Evolutionary conservation across 2,888 invertebrate species (phyloP).

Genomic region (Antheraea assamensis): DNA sequence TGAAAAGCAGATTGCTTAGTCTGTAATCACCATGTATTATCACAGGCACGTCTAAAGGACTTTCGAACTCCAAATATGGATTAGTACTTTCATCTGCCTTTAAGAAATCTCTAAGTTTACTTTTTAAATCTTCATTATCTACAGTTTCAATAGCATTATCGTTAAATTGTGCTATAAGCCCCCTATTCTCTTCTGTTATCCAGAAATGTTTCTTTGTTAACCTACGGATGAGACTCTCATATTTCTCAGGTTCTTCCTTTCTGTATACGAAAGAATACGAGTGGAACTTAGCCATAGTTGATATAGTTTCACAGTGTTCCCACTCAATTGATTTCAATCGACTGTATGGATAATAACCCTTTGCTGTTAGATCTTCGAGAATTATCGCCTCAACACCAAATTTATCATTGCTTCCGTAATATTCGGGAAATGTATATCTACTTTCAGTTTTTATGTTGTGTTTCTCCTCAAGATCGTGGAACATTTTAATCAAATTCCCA

Average conservation of each 20-base stretch:
- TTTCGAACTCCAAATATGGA: not conserved
- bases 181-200: not conserved
- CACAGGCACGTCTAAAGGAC: not conserved
- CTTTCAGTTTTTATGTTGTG: slow-evolving; percentile 26
- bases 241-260: slow-evolving; percentile 10
- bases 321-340: slow-evolving; percentile 37
- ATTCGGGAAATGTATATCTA: slow-evolving; percentile 28
- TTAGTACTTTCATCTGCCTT: not conserved
- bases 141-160: not conserved
- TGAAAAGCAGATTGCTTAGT: slow-evolving; percentile 16
- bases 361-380: slow-evolving; percentile 29
- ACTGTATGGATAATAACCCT: slow-evolving; percentile 36
- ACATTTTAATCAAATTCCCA: slow-evolving; percentile 24
- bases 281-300: slow-evolving; percentile 32
- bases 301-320: slow-evolving; percentile 36
- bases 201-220: not conserved
- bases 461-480: slow-evolving; percentile 26
- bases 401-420: slow-evolving; percentile 27
- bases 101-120: slow-evolving; percentile 1
- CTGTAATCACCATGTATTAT: slow-evolving; percentile 18
- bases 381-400: slow-evolving; percentile 29
- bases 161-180: not conserved
- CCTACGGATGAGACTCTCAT: not conserved
- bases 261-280: slow-evolving; percentile 10
- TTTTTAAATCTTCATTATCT: slow-evolving; percentile 5